A percentile compares a stretch with the other conserved stretches of the same genome.
phyloP scores from a whole-genome alignment of 2,113 vertebrate genomes.

The Pristiophorus japonicus region DNA sequence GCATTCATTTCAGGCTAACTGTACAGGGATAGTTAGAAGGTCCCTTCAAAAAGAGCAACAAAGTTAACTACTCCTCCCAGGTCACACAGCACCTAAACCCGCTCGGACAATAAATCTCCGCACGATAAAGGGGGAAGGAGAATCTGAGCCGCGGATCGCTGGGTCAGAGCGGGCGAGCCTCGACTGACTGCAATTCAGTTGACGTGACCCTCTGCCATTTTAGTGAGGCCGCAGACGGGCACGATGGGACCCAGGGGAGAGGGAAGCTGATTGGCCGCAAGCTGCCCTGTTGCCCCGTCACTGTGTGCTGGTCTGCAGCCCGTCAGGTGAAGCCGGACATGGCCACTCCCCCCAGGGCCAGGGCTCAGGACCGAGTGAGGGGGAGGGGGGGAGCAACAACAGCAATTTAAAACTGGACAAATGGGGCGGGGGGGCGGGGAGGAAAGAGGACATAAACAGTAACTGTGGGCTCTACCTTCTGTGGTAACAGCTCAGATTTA shows the following conservation, averaged over 20 bases:
- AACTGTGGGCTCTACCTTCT: neutral
- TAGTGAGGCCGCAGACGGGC: neutral
- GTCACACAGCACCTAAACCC: neutral
- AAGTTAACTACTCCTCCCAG: neutral
- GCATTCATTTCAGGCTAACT: neutral
- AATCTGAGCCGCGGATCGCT: neutral
- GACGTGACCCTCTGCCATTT: too few species aligned
- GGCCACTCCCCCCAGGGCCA: neutral
- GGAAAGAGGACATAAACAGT: neutral
- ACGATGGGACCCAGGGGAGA: neutral
- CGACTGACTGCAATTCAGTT: neutral
- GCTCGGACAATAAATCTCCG: neutral
- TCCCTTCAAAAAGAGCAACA: neutral
- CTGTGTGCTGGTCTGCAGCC: neutral
- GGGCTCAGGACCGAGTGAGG: too few species aligned
- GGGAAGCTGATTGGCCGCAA: neutral
- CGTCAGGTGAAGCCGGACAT: neutral
- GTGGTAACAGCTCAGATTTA: neutral
- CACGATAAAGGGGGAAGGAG: neutral
- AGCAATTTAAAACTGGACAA: neutral
- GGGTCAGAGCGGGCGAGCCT: neutral
- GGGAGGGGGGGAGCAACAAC: neutral
- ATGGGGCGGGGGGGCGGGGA: neutral
- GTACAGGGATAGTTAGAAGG: neutral
- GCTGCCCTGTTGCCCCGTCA: neutral